These are phyloP conservation scores for Trypoxylus dichotomus DNA, from an alignment of 1,140 invertebrate genomes.

Conservation along the genomic window DNA sequence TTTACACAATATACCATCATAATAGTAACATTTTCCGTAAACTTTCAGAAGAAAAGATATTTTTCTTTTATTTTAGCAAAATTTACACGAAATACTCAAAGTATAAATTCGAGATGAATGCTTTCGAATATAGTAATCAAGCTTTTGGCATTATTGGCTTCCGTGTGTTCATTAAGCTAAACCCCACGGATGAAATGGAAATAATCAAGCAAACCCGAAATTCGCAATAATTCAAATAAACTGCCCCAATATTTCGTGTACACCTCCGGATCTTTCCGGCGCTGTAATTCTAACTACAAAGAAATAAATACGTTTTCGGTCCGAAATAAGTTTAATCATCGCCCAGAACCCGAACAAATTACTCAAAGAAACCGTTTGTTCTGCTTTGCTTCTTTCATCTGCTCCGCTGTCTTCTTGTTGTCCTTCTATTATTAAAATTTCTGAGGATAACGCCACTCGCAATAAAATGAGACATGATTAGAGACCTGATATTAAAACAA, in stretches of 20 bases:
- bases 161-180: background rate
- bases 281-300: background rate
- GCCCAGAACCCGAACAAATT: constrained; percentile 1
- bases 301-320: constrained; percentile 7
- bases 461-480: background rate
- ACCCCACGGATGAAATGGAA: background rate
- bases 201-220: background rate
- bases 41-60: too few species aligned
- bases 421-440: constrained; percentile 8
- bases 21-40: too few species aligned
- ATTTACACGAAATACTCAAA: too few species aligned
- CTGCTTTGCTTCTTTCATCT: background rate
- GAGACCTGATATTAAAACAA: background rate
- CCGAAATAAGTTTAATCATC: constrained; percentile 2
- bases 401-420: background rate
- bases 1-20: too few species aligned
- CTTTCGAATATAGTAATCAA: background rate
- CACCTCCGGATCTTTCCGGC: background rate
- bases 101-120: too few species aligned
- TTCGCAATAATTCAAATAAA: background rate
- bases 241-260: background rate
- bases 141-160: background rate
- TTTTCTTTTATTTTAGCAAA: too few species aligned
- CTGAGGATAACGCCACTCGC: constrained; percentile 1
- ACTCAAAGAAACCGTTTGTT: constrained; percentile 3